Evolutionary conservation across 2,113 vertebrate genomes (phyloP).

Genomic region (Callaeas wilsoni): DNA sequence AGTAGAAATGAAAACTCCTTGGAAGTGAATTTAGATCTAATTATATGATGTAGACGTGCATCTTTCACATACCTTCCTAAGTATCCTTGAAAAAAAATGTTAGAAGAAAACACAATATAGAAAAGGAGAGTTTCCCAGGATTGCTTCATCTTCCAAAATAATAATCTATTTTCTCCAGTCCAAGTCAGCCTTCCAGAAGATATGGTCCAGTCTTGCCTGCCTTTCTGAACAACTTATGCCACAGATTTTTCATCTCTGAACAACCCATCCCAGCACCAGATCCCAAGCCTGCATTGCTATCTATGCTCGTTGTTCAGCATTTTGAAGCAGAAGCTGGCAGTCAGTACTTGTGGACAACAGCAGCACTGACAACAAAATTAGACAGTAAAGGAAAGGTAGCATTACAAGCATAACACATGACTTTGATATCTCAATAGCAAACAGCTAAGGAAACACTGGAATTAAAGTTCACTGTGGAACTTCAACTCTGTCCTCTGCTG

Average conservation of each 20-base stretch:
- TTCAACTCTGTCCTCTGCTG: not conserved
- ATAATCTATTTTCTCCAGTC: not conserved
- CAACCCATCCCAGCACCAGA: not conserved
- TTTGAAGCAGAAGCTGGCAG: not conserved
- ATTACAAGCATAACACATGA: not conserved
- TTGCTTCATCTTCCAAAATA: not conserved
- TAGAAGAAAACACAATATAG: not conserved
- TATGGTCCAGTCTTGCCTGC: not conserved
- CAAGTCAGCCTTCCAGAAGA: not conserved
- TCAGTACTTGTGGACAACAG: not conserved
- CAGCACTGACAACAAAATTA: not conserved
- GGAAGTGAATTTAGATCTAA: not conserved
- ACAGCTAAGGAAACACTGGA: not conserved
- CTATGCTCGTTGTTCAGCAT: not conserved
- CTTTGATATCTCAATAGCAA: not conserved
- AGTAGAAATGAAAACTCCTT: not conserved
- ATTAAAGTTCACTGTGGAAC: not conserved
- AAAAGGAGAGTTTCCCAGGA: not conserved
- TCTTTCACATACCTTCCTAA: not conserved
- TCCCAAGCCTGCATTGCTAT: accelerated
- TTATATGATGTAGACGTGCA: not conserved
- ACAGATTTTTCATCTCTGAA: not conserved
- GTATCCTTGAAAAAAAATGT: not conserved
- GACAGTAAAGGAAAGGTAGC: not conserved
- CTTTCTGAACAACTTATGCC: not conserved